Evolutionary conservation across 2,888 invertebrate species (phyloP), one percentile per base, ranked within the genome.

Genomic region (Rosalia funebris): DNA sequence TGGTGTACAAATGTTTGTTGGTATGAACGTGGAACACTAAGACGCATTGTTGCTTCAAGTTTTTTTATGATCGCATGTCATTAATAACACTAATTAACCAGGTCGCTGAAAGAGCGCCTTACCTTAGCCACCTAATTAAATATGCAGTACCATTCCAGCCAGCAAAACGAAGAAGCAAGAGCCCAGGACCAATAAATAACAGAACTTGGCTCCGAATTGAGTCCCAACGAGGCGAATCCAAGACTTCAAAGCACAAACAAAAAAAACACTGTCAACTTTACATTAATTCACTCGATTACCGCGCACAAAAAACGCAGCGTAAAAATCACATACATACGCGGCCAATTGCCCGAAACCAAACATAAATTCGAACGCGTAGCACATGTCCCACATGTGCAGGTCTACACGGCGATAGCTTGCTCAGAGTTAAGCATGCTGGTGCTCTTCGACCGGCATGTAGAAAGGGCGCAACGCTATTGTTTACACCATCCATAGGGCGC

Each of bases 401-500:
- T 44, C 57, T 53, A 45, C 25, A 25, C 25, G 4, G 25, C 25
- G 7, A 25, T 5, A 25, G 3, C 25, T 34, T 37, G 34, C 19
- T 9, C 19, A 10, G n/a, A 15, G 25, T 14, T 25, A 20, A 19
- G 12, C 44, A 17, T 39, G 39, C 37, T 7, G 50, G 39, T 39
- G 48, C 42, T 20, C 41, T 48, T 36, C 58, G 48, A 67, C 67
- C 65, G 58, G 55, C 62, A 46, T 52, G 52, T 54, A 54, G 62
- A 52, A 63, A 69, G 71, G 68, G 68, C 70, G 68, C 71, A 64
- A 56, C 64, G 65, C 63, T 65, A 70, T 69, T 69, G 68, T 68
- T 69, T 67, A 69, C 62, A 39, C 16, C 53, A 59, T 60, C 56
- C 52, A 57, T 53, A 50, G 31, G 58, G 62, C 69, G 63, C 65